These are phyloP conservation scores for Plotosus lineatus DNA, from an alignment of 2,113 vertebrate species.

Conservation along the genomic window DNA sequence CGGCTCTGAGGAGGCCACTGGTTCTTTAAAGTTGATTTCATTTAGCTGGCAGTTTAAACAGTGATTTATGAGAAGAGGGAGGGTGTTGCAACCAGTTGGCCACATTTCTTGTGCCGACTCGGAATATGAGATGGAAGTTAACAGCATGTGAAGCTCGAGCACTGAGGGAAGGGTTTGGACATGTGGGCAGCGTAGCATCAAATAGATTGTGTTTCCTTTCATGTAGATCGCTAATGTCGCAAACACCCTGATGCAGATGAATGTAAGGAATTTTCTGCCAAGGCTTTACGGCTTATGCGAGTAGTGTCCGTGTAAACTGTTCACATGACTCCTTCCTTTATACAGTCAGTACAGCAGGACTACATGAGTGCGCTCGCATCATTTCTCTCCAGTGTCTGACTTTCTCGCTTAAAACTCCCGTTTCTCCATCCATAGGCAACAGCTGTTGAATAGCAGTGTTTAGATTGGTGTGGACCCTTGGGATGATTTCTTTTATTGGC, in stretches of 20 bases:
- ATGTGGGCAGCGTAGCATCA: constrained; percentile 78
- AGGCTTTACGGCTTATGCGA: constrained; percentile 74
- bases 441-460: constrained; percentile 62
- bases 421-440: constrained; percentile 49
- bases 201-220: constrained; percentile 79
- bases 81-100: constrained; percentile 55
- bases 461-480: constrained; percentile 58
- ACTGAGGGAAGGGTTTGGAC: constrained; percentile 66
- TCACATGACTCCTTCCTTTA: constrained; percentile 61
- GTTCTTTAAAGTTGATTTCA: constrained; percentile 69
- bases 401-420: constrained; percentile 23
- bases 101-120: constrained; percentile 61
- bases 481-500: constrained; percentile 71
- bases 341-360: constrained; percentile 41
- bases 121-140: constrained; percentile 77
- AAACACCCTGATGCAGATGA: constrained; percentile 75
- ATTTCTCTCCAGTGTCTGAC: constrained; percentile 15
- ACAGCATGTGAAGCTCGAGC: constrained; percentile 67
- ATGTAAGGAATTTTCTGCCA: constrained; percentile 77
- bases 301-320: constrained; percentile 65
- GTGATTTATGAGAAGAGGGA: constrained; percentile 71
- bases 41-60: constrained; percentile 68
- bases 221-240: constrained; percentile 76
- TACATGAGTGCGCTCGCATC: constrained; percentile 57
- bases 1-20: constrained; percentile 57